Base-by-base conservation (phyloP, 2,888 invertebrate species). In the Metacarcinus magister region DNA sequence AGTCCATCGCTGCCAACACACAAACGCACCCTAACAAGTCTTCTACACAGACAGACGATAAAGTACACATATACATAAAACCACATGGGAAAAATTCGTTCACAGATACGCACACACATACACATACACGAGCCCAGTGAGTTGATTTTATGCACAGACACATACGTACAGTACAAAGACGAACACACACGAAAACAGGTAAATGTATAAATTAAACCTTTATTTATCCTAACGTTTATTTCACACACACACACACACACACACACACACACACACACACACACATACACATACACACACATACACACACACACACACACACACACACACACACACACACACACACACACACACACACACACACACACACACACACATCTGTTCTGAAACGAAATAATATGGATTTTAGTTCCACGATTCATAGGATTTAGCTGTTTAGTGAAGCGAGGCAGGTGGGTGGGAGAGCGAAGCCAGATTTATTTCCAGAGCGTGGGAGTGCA, bases 321-420 rank as follows among this genome's bases (percentile, higher is more conserved):
- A 82, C 82, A 8, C 32, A 82, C 32, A 32, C 82, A 28, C 82
- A 82, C 32, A 82, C 82, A 32, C 32, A 32, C 32, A 39, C 87
- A 32, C 87, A 87, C 39, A 87, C 87, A 32, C 32, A 87, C 32
- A 39, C 87, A 32, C 87, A 87, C 39, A 87, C 87, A 32, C 32
- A 87, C 32, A 39, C 87, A 32, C 87, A 87, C 39, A 87, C 87
- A 13, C 39, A 87, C 87, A 87, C 87, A 87, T 87, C 87, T 87
- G 87, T 16, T n/a, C 16, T 39, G 39, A 39, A 39, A 28, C 39
- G 87, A 87, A 87, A 87, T 87, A 87, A 87, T 87, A 87, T 87
- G 87, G 87, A 87, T 87, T 87, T 87, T 87, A 87, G 87, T 87
- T 87, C 87, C 87, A 39, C 87, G 87, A 87, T 87, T 87, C 87